A percentile compares a stretch with the other conserved stretches of the same genome.
Conservation (phyloP, 92 coral and sea anemone genomes). For the Epizoanthus illoricatus region DNA sequence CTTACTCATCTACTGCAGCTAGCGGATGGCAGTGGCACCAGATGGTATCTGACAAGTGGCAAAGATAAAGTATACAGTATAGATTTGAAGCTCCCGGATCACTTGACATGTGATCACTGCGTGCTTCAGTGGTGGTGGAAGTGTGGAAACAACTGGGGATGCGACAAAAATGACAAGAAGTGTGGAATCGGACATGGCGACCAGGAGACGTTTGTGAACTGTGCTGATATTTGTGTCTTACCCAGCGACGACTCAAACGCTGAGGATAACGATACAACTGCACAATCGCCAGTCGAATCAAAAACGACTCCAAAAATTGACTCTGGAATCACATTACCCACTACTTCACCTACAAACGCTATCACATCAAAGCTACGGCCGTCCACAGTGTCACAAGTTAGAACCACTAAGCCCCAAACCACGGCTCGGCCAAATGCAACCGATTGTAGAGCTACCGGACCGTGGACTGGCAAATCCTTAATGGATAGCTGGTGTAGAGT, state of each 20-base stretch:
- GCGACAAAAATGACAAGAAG: background rate
- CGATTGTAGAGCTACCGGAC: background rate
- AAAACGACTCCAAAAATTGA: background rate
- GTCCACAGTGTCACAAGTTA: background rate
- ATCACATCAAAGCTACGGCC: background rate
- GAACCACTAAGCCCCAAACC: background rate
- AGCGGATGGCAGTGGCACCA: constrained; percentile 11
- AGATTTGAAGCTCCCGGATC: constrained; percentile 32
- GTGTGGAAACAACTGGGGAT: constrained; percentile 35
- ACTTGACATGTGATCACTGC: constrained; percentile 41
- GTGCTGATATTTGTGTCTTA: constrained; percentile 48
- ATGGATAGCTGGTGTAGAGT: constrained; percentile 34
- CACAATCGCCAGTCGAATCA: background rate
- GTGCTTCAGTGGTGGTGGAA: constrained; percentile 55
- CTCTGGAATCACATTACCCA: background rate
- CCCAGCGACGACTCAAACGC: constrained; percentile 25
- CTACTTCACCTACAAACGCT: background rate
- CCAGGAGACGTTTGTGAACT: constrained; percentile 41
- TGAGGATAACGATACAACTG: background rate
- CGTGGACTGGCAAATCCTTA: background rate
- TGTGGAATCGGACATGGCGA: background rate
- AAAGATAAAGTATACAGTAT: constrained; percentile 7
- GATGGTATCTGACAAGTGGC: constrained; percentile 32
- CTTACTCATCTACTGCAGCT: constrained; percentile 11
- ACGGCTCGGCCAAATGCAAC: background rate